Evolutionary conservation across 2,888 invertebrate genomes (phyloP), one percentile per base, ranked within the genome.

Genomic region (Osmoderma eremita): DNA sequence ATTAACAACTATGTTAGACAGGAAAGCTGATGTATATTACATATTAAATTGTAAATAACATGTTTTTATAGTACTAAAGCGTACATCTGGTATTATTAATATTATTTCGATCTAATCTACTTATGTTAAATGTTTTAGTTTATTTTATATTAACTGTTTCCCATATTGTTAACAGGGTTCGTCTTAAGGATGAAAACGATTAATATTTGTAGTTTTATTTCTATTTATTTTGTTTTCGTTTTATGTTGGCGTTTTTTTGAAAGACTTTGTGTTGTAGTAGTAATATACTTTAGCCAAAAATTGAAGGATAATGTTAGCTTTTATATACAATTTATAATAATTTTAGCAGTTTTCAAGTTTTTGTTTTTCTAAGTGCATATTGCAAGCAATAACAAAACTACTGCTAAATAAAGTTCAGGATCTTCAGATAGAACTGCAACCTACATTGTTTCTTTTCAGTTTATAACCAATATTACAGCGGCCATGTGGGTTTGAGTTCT

Each of bases 21-120:
- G 12, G n/a, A 48, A 48, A 41, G n/a, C 54, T 56, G 36, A 54
- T 54, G 41, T 56, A 56, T 38, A 38, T 48, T 24, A 53, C 17
- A 53, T 41, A 56, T 20, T 48, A 17, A 20, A 48, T 48, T 56
- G 54, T 56, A 56, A 39, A 56, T 56, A 39, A 38, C 38, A 54
- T 54, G 38, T 41, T 39, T 20, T 56, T n/a, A 41, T 39, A 41
- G n/a, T 56, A 56, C 38, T 53, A 36, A 53, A 15, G 18, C 36
- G n/a, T 53, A 38, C 53, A 36, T 17, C 15, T 36, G 15, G 51
- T 53, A 30, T 30, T 30, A 48, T 48, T 48, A 20, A 48, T 48
- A 48, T 17, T 10, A 20, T 48, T 6, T 48, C 18, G 3, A 48
- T 20, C 48, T 48, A 20, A 48, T 20, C 20, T 48, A 48, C 8